A percentile compares a stretch with the other conserved stretches of the same genome.
Conservation (phyloP, 2,888 invertebrate genomes). For the Apodemia hepburni region DNA sequence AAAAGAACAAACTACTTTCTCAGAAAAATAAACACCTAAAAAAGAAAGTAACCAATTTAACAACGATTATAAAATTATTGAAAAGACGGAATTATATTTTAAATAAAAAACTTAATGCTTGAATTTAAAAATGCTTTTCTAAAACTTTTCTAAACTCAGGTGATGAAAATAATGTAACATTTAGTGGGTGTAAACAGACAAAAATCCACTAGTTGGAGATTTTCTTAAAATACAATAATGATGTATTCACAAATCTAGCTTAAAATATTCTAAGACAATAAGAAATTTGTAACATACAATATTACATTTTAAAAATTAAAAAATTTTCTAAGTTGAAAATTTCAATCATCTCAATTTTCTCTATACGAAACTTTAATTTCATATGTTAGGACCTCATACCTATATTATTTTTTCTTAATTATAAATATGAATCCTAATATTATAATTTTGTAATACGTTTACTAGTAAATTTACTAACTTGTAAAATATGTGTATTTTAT, state of each 20-base stretch:
- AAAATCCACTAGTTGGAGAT: background rate
- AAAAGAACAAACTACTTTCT: background rate
- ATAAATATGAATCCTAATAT: background rate
- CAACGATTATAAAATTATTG: background rate
- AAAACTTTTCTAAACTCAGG: no score
- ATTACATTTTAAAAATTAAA: background rate
- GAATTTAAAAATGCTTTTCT: no score
- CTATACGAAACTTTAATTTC: background rate
- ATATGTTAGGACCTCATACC: background rate
- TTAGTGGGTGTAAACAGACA: no score
- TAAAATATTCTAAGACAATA: conserved; percentile 2
- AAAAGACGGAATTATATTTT: background rate
- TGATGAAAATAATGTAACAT: no score
- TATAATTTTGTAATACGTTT: conserved; percentile 1
- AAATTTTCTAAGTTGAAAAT: background rate
- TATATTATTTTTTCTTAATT: background rate
- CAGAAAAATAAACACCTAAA: background rate
- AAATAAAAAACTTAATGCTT: background rate
- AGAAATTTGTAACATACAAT: background rate
- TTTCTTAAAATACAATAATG: background rate
- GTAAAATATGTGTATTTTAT: conserved; percentile 4
- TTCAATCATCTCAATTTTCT: conserved; percentile 2
- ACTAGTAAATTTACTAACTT: background rate
- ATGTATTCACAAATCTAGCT: background rate
- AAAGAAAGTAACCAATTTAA: background rate